phyloP scores from a whole-genome alignment of 2,888 invertebrate genomes.

The Subacronicta megacephala region DNA sequence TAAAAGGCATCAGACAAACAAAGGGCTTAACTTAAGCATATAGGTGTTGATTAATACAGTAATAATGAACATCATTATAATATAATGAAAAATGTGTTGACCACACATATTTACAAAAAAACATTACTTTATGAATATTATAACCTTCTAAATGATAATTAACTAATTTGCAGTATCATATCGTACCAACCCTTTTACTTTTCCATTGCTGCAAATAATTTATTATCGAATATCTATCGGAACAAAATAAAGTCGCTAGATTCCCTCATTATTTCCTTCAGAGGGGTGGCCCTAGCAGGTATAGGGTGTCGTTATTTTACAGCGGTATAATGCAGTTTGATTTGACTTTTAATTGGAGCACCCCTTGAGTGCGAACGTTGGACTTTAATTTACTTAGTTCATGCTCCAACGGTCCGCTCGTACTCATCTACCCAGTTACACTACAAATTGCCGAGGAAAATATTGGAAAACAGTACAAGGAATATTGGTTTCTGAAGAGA shows the following conservation, averaged over 20 bases:
- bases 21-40: too few relatives aligned
- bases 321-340: conserved; percentile 58
- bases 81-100: too few relatives aligned
- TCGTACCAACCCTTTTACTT: too few relatives aligned
- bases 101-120: too few relatives aligned
- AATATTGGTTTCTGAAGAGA: conserved; percentile 49
- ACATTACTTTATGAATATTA: too few relatives aligned
- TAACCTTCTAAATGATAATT: too few relatives aligned
- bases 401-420: conserved; percentile 40
- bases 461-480: conserved; percentile 54
- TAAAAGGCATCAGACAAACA: too few relatives aligned
- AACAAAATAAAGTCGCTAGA: conserved; percentile 7
- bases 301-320: conserved; percentile 44
- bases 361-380: conserved; percentile 50
- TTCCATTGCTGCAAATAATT: too few relatives aligned
- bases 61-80: too few relatives aligned
- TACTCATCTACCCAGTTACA: conserved; percentile 41
- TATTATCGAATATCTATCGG: neutral
- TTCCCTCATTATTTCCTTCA: conserved; percentile 26
- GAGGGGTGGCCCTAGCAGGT: conserved; percentile 31
- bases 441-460: conserved; percentile 58
- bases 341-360: conserved; percentile 68
- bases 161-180: too few relatives aligned
- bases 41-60: too few relatives aligned
- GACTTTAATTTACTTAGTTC: conserved; percentile 63